phyloP scores from a whole-genome alignment of 2,888 invertebrate species.

The Agriopis marginaria region DNA sequence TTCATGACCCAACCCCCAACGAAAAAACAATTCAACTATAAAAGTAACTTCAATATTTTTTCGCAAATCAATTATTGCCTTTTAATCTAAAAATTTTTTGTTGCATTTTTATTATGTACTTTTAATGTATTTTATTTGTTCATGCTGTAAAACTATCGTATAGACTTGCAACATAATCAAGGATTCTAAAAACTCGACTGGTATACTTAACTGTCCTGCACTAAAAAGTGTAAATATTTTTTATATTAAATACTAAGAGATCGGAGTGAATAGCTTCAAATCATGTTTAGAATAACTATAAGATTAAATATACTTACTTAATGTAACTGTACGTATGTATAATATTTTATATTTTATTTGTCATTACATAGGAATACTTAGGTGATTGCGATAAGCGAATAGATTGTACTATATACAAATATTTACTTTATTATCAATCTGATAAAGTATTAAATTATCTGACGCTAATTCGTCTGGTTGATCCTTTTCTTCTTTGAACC shows the following conservation, averaged over 20 bases:
- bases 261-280: slow-evolving; percentile 58
- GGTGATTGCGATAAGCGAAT: slow-evolving; percentile 48
- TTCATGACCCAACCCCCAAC: background rate
- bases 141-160: slow-evolving; percentile 48
- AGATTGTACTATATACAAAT: slow-evolving; percentile 20
- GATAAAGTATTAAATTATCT: slow-evolving; percentile 13
- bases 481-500: background rate
- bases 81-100: background rate
- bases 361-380: slow-evolving; percentile 51
- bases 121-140: background rate
- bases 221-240: slow-evolving; percentile 73
- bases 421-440: slow-evolving; percentile 1
- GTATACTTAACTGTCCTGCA: slow-evolving; percentile 59
- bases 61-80: background rate
- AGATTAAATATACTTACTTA: slow-evolving; percentile 49
- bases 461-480: slow-evolving; percentile 14
- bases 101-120: background rate
- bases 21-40: background rate
- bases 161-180: slow-evolving; percentile 69
- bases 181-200: slow-evolving; percentile 72
- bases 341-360: slow-evolving; percentile 50
- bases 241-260: slow-evolving; percentile 51
- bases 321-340: slow-evolving; percentile 65
- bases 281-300: slow-evolving; percentile 57
- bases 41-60: background rate